Percentiles rank a stretch among this genome's conserved stretches.
phyloP scores from a whole-genome alignment of 2,888 invertebrate genomes.

The Anodontia alba region DNA sequence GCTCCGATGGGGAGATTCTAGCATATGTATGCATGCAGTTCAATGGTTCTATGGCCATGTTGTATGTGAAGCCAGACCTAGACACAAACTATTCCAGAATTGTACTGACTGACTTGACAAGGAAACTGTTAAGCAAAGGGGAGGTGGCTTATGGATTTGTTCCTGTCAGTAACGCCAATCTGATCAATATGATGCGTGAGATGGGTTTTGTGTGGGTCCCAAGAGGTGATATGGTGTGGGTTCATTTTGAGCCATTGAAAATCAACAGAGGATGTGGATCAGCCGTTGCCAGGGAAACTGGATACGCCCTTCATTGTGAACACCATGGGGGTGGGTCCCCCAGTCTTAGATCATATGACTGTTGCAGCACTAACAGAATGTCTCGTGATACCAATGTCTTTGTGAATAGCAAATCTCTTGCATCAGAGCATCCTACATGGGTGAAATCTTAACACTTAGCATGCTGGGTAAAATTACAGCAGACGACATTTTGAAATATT shows the following conservation, averaged over 20 bases:
- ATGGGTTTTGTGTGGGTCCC: slow-evolving; percentile 80
- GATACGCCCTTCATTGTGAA: neutral
- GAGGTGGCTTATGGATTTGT: slow-evolving; percentile 78
- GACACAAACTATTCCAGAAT: slow-evolving; percentile 74
- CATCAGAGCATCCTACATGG: neutral
- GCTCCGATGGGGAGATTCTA: slow-evolving; percentile 67
- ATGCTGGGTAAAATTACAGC: too few relatives aligned
- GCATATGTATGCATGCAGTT: slow-evolving; percentile 81
- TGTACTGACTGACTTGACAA: slow-evolving; percentile 73
- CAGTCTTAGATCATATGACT: neutral
- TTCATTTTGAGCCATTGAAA: slow-evolving; percentile 50
- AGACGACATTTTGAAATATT: too few relatives aligned
- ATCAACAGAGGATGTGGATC: slow-evolving; percentile 30
- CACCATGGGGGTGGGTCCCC: neutral
- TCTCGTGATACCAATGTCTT: neutral
- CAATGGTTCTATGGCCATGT: slow-evolving; percentile 79
- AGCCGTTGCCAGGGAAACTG: neutral
- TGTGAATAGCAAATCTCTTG: neutral
- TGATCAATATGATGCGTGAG: slow-evolving; percentile 71
- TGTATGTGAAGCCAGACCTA: slow-evolving; percentile 75
- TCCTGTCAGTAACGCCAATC: slow-evolving; percentile 71
- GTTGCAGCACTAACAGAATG: neutral
- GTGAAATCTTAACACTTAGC: neutral
- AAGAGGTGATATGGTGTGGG: slow-evolving; percentile 79
- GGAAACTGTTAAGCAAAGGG: slow-evolving; percentile 68